A percentile compares a stretch with the other conserved stretches of the same genome.
Evolutionary conservation across 2,888 invertebrate species (phyloP).

Genomic region (Emmelina monodactyla): DNA sequence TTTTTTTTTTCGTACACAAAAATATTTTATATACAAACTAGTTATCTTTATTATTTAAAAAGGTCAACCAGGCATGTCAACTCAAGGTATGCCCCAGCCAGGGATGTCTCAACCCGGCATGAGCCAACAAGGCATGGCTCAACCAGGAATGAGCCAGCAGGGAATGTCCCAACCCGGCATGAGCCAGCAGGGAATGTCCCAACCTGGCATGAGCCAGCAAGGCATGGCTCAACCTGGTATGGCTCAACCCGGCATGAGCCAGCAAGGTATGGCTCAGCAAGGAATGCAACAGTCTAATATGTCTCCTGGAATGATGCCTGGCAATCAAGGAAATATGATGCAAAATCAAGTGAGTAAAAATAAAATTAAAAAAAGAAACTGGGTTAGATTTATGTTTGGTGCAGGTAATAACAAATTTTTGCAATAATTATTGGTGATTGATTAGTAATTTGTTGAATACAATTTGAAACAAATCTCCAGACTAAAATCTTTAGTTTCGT

Average conservation of each 20-base stretch:
- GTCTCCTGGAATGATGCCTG: neutral
- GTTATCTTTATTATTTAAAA: too few relatives aligned
- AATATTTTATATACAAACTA: too few relatives aligned
- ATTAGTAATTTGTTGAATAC: too few relatives aligned
- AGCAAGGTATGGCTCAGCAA: conserved; percentile 19
- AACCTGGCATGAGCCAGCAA: neutral
- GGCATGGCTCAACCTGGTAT: neutral
- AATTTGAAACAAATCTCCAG: too few relatives aligned
- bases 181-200: neutral
- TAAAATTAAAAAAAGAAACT: too few relatives aligned
- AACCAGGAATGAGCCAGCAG: conserved; percentile 17
- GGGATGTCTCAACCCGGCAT: conserved; percentile 13
- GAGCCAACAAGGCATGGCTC: conserved; percentile 42
- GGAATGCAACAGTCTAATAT: conserved; percentile 19
- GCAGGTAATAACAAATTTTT: conserved; percentile 20
- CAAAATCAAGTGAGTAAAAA: conserved; percentile 36
- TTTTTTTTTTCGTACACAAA: too few relatives aligned
- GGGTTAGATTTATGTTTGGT: too few relatives aligned
- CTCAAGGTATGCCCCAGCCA: conserved; percentile 7
- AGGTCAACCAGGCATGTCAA: too few relatives aligned
- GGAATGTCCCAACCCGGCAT: neutral
- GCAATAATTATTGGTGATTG: neutral
- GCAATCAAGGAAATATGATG: conserved; percentile 15
- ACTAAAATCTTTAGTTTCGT: too few relatives aligned
- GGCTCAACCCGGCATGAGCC: conserved; percentile 19